Evolutionary conservation across 2,113 vertebrate genomes (phyloP).

Genomic region (Rhinichthys klamathensis): DNA sequence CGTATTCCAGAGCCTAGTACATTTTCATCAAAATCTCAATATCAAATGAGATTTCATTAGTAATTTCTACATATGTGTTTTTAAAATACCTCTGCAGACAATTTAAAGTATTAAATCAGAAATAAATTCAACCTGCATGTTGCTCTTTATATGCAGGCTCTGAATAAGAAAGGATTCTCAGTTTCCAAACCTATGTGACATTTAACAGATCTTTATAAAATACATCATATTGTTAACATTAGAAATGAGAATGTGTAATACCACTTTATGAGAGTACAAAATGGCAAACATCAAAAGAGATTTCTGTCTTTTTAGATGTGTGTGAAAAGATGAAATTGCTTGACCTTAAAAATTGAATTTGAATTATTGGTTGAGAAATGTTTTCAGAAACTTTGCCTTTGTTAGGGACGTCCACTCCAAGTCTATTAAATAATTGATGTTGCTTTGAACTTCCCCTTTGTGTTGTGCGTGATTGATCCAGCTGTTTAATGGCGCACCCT

Average conservation of each 20-base stretch:
- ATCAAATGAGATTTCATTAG: no score
- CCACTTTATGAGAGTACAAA: constrained; percentile 2
- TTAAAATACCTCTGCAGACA: no score
- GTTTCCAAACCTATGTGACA: background rate
- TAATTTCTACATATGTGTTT: no score
- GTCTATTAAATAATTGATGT: background rate
- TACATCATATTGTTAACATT: background rate
- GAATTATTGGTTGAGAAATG: background rate
- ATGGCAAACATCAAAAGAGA: constrained; percentile 3
- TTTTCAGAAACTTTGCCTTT: background rate
- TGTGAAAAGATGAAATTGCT: constrained; percentile 4
- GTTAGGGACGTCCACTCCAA: background rate
- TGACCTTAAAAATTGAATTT: background rate
- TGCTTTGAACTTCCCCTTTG: constrained; percentile 1
- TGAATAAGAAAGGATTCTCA: background rate
- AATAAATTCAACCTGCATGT: no score
- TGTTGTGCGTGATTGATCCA: background rate
- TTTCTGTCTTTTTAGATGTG: background rate
- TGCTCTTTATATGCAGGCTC: no score
- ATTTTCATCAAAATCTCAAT: no score
- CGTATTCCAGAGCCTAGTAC: no score
- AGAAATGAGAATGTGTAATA: background rate
- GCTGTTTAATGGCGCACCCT: background rate
- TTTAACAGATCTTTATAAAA: background rate
- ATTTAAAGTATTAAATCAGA: no score